These are phyloP conservation scores for Helicolenus hilgendorfi DNA, from an alignment of 2,797 vertebrate species.

Conservation along the genomic window DNA sequence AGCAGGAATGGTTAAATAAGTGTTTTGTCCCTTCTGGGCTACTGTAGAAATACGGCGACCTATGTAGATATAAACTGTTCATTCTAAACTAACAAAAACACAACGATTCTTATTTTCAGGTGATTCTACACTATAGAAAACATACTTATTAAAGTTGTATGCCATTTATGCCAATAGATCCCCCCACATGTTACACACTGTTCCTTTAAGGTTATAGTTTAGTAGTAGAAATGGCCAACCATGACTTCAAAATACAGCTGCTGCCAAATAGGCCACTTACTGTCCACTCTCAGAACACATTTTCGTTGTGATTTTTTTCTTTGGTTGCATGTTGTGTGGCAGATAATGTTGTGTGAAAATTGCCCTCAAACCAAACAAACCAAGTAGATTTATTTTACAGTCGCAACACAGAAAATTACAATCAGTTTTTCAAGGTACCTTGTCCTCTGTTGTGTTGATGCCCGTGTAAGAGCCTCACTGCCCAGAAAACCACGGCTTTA, in stretches of 20 bases:
- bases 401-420: neutral
- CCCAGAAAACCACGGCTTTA: neutral
- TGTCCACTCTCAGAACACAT: neutral
- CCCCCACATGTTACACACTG: no score
- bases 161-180: accelerated
- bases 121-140: no score
- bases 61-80: no score
- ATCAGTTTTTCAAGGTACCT: neutral
- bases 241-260: neutral
- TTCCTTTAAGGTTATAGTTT: neutral
- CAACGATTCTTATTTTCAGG: no score
- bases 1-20: no score
- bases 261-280: neutral
- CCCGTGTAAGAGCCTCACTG: neutral
- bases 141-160: no score
- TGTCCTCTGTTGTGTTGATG: neutral
- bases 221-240: neutral
- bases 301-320: neutral
- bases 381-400: neutral
- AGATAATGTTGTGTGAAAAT: neutral
- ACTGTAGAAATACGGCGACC: no score
- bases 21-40: no score
- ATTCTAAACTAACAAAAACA: accelerated
- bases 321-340: neutral
- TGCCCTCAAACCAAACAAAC: neutral